A percentile compares a stretch with the other conserved stretches of the same genome.
phyloP scores from a whole-genome alignment of 2,797 vertebrate species.

The Anas georgica region DNA sequence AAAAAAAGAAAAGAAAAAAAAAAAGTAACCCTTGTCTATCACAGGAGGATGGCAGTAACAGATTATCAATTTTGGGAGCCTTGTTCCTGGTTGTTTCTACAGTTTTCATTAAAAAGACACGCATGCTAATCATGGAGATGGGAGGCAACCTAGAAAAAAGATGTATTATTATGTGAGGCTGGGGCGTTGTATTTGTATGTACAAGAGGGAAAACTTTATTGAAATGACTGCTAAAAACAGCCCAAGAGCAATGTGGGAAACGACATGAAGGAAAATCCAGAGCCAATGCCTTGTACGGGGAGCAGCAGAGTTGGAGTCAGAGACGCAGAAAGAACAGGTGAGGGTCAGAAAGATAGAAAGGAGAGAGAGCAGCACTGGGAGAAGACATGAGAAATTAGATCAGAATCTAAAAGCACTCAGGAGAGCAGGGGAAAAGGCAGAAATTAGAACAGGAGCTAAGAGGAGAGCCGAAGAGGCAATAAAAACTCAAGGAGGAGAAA shows the following conservation, averaged over 20 bases:
- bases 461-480: conserved; percentile 75
- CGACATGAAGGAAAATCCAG: neutral
- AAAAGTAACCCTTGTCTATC: neutral
- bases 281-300: conserved; percentile 17
- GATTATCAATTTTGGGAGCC: conserved; percentile 32
- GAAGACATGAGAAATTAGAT: conserved; percentile 82
- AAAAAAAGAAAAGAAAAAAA: neutral
- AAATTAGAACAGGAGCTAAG: conserved; percentile 81
- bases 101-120: conserved; percentile 56
- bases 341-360: conserved; percentile 78
- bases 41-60: conserved; percentile 39
- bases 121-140: conserved; percentile 26
- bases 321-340: conserved; percentile 61
- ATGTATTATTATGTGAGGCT: conserved; percentile 52
- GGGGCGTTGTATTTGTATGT: conserved; percentile 30
- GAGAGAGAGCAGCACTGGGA: conserved; percentile 77
- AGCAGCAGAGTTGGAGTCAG: conserved; percentile 40
- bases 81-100: conserved; percentile 9
- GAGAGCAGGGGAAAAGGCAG: conserved; percentile 79
- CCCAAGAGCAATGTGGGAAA: neutral
- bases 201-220: conserved; percentile 54
- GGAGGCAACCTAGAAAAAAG: conserved; percentile 61
- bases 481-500: conserved; percentile 76
- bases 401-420: conserved; percentile 77
- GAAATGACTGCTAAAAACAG: conserved; percentile 28